Conservation (phyloP, 92 coral and sea anemone genomes). For the Epizoanthus stellaris region DNA sequence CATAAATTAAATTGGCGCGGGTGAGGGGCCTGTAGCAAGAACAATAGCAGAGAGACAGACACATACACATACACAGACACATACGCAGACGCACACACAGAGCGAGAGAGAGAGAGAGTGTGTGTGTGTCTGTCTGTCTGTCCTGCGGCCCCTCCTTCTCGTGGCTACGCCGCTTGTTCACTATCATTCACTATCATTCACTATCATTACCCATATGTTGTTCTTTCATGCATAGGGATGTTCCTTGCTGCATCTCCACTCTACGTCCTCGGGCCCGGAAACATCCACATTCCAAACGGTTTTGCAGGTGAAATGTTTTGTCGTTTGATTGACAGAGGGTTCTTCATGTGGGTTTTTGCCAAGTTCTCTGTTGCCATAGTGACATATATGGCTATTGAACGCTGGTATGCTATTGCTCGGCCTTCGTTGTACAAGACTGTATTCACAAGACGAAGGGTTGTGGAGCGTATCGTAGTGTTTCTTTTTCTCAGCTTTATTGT, state of each 20-base stretch:
- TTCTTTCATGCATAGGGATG: neutral
- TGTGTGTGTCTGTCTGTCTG: too few species aligned
- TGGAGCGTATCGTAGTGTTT: neutral
- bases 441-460: conserved; percentile 8
- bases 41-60: too few species aligned
- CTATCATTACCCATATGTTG: too few species aligned
- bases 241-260: conserved; percentile 20
- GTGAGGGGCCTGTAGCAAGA: too few species aligned
- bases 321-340: conserved; percentile 20
- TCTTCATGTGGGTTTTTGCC: conserved; percentile 24
- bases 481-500: conserved; percentile 1
- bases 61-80: too few species aligned
- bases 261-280: conserved; percentile 11
- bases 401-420: conserved; percentile 32
- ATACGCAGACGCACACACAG: too few species aligned
- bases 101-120: too few species aligned
- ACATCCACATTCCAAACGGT: neutral
- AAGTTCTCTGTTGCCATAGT: conserved; percentile 36
- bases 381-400: conserved; percentile 30
- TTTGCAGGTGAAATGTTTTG: conserved; percentile 12
- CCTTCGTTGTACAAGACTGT: neutral
- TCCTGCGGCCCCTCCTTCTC: too few species aligned
- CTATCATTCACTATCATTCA: too few species aligned
- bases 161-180: too few species aligned
- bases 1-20: too few species aligned